Evolutionary conservation across 2,113 vertebrate genomes (phyloP).

Genomic region (Spheniscus mendiculus): DNA sequence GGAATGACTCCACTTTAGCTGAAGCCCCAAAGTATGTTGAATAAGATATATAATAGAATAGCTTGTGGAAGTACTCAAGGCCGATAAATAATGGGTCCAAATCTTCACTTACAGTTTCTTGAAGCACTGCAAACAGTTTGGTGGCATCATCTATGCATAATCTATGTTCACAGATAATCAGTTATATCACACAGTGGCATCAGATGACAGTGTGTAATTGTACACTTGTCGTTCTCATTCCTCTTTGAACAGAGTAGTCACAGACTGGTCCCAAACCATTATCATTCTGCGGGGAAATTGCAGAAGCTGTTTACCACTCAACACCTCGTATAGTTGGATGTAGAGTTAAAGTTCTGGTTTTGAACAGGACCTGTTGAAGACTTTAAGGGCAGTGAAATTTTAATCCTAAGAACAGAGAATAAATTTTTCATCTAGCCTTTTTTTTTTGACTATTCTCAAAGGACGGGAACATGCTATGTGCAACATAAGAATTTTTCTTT

Average conservation of each 20-base stretch:
- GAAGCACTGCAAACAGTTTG: neutral
- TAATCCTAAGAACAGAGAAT: neutral
- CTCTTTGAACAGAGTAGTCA: neutral
- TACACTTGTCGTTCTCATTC: neutral
- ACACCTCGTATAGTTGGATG: fast-evolving
- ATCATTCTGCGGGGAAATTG: neutral
- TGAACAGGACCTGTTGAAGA: neutral
- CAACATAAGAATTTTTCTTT: neutral
- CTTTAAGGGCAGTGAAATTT: neutral
- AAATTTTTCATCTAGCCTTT: neutral
- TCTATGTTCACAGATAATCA: neutral
- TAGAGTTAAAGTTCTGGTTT: neutral
- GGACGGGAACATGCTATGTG: fast-evolving
- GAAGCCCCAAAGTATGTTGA: neutral
- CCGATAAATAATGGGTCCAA: neutral
- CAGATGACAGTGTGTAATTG: neutral
- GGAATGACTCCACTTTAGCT: neutral
- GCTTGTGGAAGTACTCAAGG: neutral
- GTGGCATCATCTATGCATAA: neutral
- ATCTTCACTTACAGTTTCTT: neutral
- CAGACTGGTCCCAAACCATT: neutral
- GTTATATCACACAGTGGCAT: neutral
- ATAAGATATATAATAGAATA: neutral
- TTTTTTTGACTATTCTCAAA: neutral
- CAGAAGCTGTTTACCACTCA: neutral